These are phyloP conservation scores for Dreissena rostriformis DNA, from an alignment of 1,140 invertebrate species.

Conservation along the genomic window DNA sequence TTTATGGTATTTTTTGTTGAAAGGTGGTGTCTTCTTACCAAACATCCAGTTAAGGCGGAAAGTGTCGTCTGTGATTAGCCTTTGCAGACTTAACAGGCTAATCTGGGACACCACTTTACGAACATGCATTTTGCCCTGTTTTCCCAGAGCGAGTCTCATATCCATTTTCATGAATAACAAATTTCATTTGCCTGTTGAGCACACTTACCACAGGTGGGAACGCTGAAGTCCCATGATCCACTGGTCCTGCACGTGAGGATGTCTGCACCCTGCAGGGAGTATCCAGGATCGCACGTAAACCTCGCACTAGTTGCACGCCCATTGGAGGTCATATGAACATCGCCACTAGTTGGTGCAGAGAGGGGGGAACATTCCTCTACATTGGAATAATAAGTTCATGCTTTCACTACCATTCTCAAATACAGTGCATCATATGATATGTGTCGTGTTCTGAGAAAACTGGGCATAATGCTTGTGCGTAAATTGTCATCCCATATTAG, in stretches of 20 bases:
- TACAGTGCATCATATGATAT: neutral
- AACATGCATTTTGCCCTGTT: neutral
- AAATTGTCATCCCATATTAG: no score
- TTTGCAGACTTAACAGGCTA: no score
- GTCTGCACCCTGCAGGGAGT: neutral
- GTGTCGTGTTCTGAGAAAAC: no score
- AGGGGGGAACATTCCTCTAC: slow-evolving; percentile 29
- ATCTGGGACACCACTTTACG: neutral
- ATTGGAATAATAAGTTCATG: neutral
- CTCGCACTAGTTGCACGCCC: slow-evolving; percentile 28
- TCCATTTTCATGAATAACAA: neutral
- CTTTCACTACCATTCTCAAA: neutral
- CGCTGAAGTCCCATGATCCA: slow-evolving; percentile 37
- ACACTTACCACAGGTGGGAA: slow-evolving; percentile 40
- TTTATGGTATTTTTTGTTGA: no score
- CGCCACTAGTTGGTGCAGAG: slow-evolving; percentile 6
- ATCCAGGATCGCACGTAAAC: slow-evolving; percentile 25
- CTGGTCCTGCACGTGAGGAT: slow-evolving; percentile 31
- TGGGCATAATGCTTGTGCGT: no score
- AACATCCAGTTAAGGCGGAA: no score
- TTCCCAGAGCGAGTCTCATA: no score
- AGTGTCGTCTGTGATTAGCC: no score
- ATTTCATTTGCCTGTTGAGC: neutral
- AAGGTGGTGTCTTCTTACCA: no score
- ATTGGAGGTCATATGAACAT: slow-evolving; percentile 18